Evolutionary conservation across 2,888 invertebrate species (phyloP).

Genomic region (Lapara coniferarum): DNA sequence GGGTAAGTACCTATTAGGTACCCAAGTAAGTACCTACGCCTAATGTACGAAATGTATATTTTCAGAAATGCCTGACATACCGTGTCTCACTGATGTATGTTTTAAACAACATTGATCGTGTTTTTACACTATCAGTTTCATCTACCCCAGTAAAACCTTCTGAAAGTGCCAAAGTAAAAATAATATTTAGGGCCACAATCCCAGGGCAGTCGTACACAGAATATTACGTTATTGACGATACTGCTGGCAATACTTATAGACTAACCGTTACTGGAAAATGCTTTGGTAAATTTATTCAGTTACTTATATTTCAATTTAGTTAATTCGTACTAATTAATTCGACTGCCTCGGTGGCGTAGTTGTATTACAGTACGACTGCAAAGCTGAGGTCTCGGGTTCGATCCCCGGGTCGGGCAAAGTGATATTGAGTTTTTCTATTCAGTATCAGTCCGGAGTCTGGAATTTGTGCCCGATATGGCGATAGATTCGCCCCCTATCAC

Average conservation of each 20-base stretch:
- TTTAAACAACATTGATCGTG: constrained; percentile 68
- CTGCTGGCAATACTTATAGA: constrained; percentile 58
- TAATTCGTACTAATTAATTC: too few relatives aligned
- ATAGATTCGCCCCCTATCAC: too few relatives aligned
- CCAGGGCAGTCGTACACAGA: constrained; percentile 71
- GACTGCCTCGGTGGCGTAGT: too few relatives aligned
- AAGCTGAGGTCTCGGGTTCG: too few relatives aligned
- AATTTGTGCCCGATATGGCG: too few relatives aligned
- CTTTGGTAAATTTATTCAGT: constrained; percentile 54
- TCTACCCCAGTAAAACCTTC: constrained; percentile 57
- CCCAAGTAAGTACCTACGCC: too few relatives aligned
- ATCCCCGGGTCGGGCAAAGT: too few relatives aligned
- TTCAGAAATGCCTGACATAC: constrained; percentile 61
- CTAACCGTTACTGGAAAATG: constrained; percentile 69
- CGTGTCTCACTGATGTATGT: constrained; percentile 65
- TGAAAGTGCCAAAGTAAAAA: constrained; percentile 54
- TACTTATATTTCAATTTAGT: too few relatives aligned
- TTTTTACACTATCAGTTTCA: constrained; percentile 63
- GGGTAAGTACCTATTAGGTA: too few relatives aligned
- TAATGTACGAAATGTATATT: constrained; percentile 30
- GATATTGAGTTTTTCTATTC: too few relatives aligned
- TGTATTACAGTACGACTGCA: too few relatives aligned
- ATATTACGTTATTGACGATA: constrained; percentile 70
- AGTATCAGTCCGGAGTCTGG: too few relatives aligned
- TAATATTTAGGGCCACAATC: constrained; percentile 64